Percentiles rank a stretch among this genome's conserved stretches.
Conservation (phyloP, 2,113 vertebrate species). For the Myiozetetes cayanensis region DNA sequence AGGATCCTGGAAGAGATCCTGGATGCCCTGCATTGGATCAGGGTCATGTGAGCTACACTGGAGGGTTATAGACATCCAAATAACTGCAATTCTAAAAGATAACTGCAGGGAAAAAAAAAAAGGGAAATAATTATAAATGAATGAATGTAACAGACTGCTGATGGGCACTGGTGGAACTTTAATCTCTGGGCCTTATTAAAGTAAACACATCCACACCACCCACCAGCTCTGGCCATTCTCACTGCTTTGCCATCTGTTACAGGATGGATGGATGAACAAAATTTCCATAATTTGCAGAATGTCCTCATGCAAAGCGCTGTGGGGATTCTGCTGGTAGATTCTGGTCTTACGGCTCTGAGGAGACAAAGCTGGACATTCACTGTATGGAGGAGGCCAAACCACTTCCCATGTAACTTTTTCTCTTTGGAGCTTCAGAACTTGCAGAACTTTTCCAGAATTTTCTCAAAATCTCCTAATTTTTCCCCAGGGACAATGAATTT, state of each 20-base stretch:
- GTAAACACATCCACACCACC: background rate
- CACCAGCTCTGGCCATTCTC: conserved; percentile 27
- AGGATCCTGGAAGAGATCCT: background rate
- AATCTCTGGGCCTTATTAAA: conserved; percentile 13
- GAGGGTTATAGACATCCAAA: background rate
- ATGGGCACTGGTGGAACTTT: conserved; percentile 24
- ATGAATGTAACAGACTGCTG: conserved; percentile 19
- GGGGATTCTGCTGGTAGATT: background rate
- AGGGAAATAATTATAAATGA: background rate
- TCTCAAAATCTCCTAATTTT: background rate
- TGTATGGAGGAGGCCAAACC: background rate
- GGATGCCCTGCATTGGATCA: background rate
- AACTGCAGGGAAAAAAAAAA: background rate
- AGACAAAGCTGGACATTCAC: background rate
- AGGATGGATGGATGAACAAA: background rate
- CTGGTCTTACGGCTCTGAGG: background rate
- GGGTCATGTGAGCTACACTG: background rate
- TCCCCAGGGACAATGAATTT: background rate
- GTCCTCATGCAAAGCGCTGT: background rate
- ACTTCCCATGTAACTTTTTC: background rate
- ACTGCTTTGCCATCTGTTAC: conserved; percentile 52
- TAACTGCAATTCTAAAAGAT: background rate
- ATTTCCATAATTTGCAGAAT: conserved; percentile 19
- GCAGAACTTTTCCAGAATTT: background rate
- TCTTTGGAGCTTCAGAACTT: background rate